These are phyloP conservation scores for Etia nguti DNA, from an alignment of 2,113 vertebrate genomes.

Conservation along the genomic window DNA sequence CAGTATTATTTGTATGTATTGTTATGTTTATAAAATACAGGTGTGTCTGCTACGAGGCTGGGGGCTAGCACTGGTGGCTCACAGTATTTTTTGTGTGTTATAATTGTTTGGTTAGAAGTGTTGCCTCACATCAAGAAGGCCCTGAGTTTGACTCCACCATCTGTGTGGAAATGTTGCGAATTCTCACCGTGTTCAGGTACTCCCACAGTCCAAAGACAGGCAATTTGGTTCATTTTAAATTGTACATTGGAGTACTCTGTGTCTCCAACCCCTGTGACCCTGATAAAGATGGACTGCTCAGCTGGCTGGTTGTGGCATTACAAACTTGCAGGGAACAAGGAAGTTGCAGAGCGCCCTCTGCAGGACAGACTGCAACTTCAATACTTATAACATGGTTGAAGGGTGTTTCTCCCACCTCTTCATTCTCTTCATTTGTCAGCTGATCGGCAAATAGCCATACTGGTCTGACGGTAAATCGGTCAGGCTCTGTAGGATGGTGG, in stretches of 20 bases:
- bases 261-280: neutral
- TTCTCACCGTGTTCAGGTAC: no score
- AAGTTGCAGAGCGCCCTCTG: neutral
- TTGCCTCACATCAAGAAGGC: no score
- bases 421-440: neutral
- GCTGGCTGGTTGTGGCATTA: neutral
- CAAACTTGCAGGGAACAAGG: neutral
- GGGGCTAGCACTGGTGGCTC: no score
- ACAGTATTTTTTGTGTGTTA: no score
- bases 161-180: no score
- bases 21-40: neutral
- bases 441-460: neutral
- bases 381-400: neutral
- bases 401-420: neutral
- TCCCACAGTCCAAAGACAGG: neutral
- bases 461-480: neutral
- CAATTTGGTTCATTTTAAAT: neutral
- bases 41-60: no score
- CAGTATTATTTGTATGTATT: neutral
- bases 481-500: neutral
- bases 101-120: no score
- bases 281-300: neutral
- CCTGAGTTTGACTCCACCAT: no score
- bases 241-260: neutral
- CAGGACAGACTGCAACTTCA: fast-evolving